Evolutionary conservation across 2,888 invertebrate genomes (phyloP).

Genomic region (Stegana nigrithorax): DNA sequence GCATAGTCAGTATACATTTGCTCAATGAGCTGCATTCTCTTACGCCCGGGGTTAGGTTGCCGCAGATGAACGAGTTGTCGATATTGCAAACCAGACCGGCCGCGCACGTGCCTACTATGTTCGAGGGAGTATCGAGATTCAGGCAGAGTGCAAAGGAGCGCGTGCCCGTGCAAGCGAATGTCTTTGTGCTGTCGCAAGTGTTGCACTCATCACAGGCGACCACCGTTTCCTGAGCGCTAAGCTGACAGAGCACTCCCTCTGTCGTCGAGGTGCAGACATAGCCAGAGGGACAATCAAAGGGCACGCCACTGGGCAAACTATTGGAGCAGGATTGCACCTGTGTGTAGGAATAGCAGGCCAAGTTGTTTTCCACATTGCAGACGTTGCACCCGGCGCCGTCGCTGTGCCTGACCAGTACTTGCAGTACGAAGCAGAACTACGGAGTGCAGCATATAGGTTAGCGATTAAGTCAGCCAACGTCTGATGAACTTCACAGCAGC

Average conservation of each 20-base stretch:
- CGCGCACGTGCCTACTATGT: slow-evolving; percentile 43
- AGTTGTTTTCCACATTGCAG: slow-evolving; percentile 41
- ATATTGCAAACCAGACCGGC: slow-evolving; percentile 50
- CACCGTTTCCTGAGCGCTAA: slow-evolving; percentile 11
- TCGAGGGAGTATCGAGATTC: slow-evolving; percentile 40
- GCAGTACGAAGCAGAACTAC: background rate
- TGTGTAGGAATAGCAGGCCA: slow-evolving; percentile 54
- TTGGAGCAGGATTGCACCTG: slow-evolving; percentile 45
- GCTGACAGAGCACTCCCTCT: slow-evolving; percentile 45
- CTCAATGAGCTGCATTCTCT: slow-evolving; percentile 6
- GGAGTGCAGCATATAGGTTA: no score
- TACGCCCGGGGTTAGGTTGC: slow-evolving; percentile 28
- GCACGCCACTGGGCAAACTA: slow-evolving; percentile 35
- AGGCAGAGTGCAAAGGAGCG: slow-evolving; percentile 52
- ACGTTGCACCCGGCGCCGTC: slow-evolving; percentile 42
- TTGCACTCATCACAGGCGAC: slow-evolving; percentile 52
- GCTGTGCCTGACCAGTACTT: background rate
- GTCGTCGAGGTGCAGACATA: slow-evolving; percentile 45
- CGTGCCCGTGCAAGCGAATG: slow-evolving; percentile 55
- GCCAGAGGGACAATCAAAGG: slow-evolving; percentile 41
- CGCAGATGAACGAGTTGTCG: slow-evolving; percentile 41
- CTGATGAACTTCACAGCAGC: no score
- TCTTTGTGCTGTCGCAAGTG: slow-evolving; percentile 43
- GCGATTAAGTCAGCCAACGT: no score
- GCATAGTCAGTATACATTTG: background rate